These are phyloP conservation scores for Epinotia brunnichana DNA, from an alignment of 2,888 invertebrate genomes.

Conservation along the genomic window DNA sequence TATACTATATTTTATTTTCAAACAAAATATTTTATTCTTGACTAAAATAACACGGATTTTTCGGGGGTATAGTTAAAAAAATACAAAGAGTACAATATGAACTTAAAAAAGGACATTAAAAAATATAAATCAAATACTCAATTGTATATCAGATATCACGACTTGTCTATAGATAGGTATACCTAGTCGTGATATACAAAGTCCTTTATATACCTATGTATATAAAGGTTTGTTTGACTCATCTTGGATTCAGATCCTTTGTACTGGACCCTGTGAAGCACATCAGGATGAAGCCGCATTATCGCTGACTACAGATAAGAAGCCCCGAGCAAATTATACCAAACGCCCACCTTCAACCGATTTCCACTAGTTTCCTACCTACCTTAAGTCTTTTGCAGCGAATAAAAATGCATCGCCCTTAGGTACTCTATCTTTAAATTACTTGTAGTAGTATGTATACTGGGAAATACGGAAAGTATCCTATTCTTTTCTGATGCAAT, in stretches of 20 bases:
- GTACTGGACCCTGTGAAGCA: neutral
- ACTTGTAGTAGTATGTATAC: neutral
- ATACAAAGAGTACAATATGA: no score
- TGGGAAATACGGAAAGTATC: neutral
- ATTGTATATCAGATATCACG: no score
- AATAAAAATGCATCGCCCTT: neutral
- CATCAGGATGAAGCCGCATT: slow-evolving; percentile 5
- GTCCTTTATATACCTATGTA: no score
- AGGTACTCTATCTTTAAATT: neutral
- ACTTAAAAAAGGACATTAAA: no score
- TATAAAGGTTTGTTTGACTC: neutral
- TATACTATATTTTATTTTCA: no score
- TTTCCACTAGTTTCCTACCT: neutral
- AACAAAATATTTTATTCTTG: no score
- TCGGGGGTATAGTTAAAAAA: no score
- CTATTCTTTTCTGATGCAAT: neutral
- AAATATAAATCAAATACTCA: no score
- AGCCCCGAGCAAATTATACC: slow-evolving; percentile 16
- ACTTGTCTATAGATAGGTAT: no score
- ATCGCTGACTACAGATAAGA: slow-evolving; percentile 29
- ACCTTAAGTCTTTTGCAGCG: neutral
- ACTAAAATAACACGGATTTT: no score
- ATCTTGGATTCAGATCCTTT: neutral
- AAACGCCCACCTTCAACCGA: slow-evolving; percentile 15
- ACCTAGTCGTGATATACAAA: no score